These are phyloP conservation scores for Macrobrachium nipponense DNA, from an alignment of 1,140 invertebrate species.

Conservation along the genomic window DNA sequence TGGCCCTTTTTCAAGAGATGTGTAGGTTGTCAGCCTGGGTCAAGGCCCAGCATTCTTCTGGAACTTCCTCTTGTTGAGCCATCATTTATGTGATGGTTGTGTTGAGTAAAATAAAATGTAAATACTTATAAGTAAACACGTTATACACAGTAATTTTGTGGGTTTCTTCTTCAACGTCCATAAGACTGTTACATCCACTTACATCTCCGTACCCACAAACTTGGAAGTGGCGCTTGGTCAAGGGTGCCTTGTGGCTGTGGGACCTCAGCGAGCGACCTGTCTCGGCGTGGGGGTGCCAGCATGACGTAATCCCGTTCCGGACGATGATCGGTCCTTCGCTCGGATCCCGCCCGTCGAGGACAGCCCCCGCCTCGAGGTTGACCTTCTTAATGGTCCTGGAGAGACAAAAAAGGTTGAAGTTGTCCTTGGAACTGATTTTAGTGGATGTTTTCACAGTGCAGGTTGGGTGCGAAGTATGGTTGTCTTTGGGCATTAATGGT, in stretches of 20 bases:
- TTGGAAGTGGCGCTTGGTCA: slow-evolving; percentile 54
- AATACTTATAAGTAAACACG: too few species aligned
- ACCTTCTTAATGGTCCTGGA: slow-evolving; percentile 49
- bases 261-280: slow-evolving; percentile 55
- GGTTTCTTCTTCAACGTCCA: too few species aligned
- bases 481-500: too few species aligned
- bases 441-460: not conserved
- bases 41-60: too few species aligned
- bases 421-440: not conserved
- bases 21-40: too few species aligned
- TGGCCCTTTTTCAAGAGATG: too few species aligned
- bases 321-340: slow-evolving; percentile 25
- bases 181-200: too few species aligned
- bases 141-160: too few species aligned
- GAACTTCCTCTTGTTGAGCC: too few species aligned
- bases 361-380: slow-evolving; percentile 28
- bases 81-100: too few species aligned
- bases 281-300: slow-evolving; percentile 53
- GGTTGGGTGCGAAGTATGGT: not conserved
- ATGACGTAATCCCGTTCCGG: slow-evolving; percentile 57
- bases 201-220: slow-evolving; percentile 63
- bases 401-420: not conserved
- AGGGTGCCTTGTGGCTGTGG: slow-evolving; percentile 54
- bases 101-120: too few species aligned
- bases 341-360: slow-evolving; percentile 17